Evolutionary conservation across 2,113 vertebrate species (phyloP).

Genomic region (Amazona guildingii): DNA sequence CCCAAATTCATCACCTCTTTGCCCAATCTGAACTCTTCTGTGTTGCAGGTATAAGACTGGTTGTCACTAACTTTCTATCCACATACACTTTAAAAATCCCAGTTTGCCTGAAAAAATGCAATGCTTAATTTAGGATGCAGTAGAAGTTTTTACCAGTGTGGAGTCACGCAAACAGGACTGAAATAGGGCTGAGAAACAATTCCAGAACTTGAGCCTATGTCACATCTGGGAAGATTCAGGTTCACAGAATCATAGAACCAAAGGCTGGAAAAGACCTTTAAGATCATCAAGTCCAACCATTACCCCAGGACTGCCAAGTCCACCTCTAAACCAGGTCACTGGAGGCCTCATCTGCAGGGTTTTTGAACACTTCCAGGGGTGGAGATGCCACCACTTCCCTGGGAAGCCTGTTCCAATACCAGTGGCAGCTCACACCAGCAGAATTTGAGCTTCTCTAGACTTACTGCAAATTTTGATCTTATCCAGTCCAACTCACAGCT

Average conservation of each 20-base stretch:
- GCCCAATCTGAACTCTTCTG: not conserved
- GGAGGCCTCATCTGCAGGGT: not conserved
- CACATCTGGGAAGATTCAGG: not conserved
- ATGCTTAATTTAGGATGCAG: not conserved
- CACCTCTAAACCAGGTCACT: not conserved
- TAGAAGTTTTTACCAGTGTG: not conserved
- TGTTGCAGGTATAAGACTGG: not conserved
- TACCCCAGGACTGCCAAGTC: not conserved
- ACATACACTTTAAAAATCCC: not conserved
- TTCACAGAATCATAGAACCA: not conserved
- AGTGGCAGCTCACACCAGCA: not conserved
- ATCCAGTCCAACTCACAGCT: not conserved
- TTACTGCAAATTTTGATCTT: not conserved
- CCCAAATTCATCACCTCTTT: not conserved
- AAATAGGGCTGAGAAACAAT: not conserved
- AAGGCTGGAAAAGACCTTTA: not conserved
- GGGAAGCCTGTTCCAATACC: not conserved
- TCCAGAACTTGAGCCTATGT: not conserved
- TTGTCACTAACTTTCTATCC: not conserved
- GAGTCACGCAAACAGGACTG: not conserved
- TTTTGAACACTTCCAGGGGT: not conserved
- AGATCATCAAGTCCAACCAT: not conserved
- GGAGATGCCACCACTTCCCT: not conserved
- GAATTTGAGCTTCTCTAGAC: not conserved
- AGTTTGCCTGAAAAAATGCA: not conserved